Evolutionary conservation across 92 coral and sea anemone genomes (phyloP).

Genomic region (Epizoanthus scotinus): DNA sequence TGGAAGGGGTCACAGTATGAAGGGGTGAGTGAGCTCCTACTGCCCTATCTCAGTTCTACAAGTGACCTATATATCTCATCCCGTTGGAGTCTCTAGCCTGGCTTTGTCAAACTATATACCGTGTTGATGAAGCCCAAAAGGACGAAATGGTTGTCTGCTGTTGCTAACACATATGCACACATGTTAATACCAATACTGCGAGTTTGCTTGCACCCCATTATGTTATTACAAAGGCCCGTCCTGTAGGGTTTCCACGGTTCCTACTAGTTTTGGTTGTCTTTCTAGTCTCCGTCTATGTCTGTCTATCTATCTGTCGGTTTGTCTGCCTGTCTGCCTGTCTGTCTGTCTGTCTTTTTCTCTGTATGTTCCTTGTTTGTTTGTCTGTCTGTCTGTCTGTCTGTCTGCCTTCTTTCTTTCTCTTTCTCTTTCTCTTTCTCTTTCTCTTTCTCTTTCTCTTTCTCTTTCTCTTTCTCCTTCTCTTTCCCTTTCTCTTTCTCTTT

Average conservation of each 20-base stretch:
- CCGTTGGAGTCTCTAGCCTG: not conserved
- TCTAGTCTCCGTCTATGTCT: too few species aligned
- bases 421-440: not conserved
- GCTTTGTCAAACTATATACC: too few species aligned
- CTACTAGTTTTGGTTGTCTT: too few species aligned
- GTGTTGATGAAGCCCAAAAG: too few species aligned
- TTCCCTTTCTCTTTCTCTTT: not conserved
- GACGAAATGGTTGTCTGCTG: too few species aligned
- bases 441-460: not conserved
- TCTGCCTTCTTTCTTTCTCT: not conserved
- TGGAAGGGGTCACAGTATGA: conserved; percentile 58
- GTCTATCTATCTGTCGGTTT: not conserved
- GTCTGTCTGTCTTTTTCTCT: not conserved
- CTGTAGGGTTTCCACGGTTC: too few species aligned
- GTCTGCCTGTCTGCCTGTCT: not conserved
- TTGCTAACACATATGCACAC: too few species aligned
- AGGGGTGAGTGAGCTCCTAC: conserved; percentile 52
- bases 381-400: too few species aligned
- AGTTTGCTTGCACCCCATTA: too few species aligned
- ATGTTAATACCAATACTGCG: too few species aligned
- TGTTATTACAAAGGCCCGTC: too few species aligned
- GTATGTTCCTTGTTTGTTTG: not conserved
- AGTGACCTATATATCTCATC: not conserved
- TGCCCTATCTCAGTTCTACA: not conserved
- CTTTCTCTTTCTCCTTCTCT: too few species aligned